Percentiles rank a stretch among this genome's conserved stretches.
Conservation (phyloP, 2,113 vertebrate genomes). For the Brachypodius melanocephalos region DNA sequence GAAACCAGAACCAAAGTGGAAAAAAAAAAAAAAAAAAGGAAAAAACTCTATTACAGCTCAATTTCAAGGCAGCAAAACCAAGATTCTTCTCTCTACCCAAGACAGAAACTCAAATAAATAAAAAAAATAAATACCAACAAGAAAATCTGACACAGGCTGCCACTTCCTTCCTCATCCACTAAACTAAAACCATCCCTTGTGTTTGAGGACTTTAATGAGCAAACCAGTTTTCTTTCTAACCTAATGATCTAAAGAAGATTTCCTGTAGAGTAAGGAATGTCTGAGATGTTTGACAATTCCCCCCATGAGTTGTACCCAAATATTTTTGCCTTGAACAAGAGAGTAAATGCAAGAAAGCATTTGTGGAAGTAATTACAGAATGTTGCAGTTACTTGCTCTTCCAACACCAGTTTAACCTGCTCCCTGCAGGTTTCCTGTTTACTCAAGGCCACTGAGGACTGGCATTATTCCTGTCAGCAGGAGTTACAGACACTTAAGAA, state of each 20-base stretch:
- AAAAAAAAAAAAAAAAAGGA: neutral
- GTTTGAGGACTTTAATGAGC: neutral
- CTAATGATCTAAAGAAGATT: neutral
- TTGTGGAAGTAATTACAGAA: neutral
- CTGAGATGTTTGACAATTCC: neutral
- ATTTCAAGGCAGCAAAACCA: neutral
- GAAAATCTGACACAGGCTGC: neutral
- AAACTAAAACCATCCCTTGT: neutral
- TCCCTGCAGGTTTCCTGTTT: neutral
- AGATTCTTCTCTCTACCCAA: neutral
- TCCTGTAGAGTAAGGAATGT: neutral
- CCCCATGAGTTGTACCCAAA: neutral
- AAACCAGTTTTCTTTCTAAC: neutral
- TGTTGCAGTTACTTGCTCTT: accelerated
- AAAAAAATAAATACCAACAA: neutral
- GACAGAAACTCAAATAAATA: neutral
- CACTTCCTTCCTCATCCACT: neutral
- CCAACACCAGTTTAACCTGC: neutral
- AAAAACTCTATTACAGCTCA: neutral
- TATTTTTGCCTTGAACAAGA: neutral
- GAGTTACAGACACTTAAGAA: neutral
- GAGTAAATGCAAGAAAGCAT: neutral
- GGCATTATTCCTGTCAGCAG: neutral
- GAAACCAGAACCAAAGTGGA: neutral
- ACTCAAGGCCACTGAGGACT: neutral